phyloP scores from a whole-genome alignment of 2,113 vertebrate species.

The Toxostoma redivivum region DNA sequence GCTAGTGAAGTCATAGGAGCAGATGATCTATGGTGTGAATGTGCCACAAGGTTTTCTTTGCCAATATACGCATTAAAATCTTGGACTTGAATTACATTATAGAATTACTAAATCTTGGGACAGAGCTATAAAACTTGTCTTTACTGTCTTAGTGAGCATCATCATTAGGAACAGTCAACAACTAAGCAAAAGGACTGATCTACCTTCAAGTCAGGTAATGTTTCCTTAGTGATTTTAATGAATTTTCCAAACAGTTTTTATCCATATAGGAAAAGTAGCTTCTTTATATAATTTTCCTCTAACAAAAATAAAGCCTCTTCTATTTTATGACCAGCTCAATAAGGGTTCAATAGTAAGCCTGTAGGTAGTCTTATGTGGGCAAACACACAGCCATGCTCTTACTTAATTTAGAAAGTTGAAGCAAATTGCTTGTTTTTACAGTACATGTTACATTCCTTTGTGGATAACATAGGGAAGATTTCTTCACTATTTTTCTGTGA shows the following conservation, averaged over 20 bases:
- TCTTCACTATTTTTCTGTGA: not conserved
- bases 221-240: not conserved
- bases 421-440: not conserved
- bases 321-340: not conserved
- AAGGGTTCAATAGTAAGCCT: not conserved
- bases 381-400: not conserved
- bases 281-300: not conserved
- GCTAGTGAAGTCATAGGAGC: conserved; percentile 45
- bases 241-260: not conserved
- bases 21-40: conserved; percentile 31
- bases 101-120: conserved; percentile 51
- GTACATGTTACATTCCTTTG: not conserved
- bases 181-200: conserved; percentile 32
- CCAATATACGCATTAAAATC: conserved; percentile 57
- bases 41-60: conserved; percentile 30
- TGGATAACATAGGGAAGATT: not conserved
- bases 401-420: not conserved
- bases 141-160: conserved; percentile 24
- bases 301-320: not conserved
- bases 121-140: conserved; percentile 44
- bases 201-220: conserved; percentile 12
- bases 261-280: not conserved
- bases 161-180: conserved; percentile 55
- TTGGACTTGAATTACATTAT: conserved; percentile 51
- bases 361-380: not conserved